Evolutionary conservation across 2,113 vertebrate species (phyloP).

Genomic region (Scatophagus argus): DNA sequence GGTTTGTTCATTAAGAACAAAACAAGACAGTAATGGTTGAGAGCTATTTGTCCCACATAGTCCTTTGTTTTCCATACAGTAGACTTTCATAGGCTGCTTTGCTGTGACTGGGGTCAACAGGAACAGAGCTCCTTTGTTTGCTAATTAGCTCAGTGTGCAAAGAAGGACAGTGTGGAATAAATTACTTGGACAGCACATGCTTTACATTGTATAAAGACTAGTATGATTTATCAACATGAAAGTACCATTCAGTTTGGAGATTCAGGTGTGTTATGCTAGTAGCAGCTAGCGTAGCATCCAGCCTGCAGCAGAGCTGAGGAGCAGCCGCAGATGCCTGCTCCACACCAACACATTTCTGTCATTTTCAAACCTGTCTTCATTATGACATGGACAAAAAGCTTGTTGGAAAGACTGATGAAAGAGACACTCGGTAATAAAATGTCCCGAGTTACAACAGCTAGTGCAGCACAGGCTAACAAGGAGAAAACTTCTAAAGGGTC

Average conservation of each 20-base stretch:
- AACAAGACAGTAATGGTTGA: background rate
- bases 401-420: too few species aligned
- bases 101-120: background rate
- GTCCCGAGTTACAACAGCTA: too few species aligned
- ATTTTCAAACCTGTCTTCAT: too few species aligned
- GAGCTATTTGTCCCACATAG: conserved; percentile 27
- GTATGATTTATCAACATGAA: background rate
- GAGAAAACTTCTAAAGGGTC: background rate
- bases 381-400: background rate
- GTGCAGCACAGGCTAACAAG: background rate
- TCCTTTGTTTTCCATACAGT: conserved; percentile 14
- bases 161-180: background rate
- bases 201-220: background rate
- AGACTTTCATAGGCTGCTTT: background rate
- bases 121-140: conserved; percentile 32
- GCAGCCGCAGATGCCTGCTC: too few species aligned
- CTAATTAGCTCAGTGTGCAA: background rate
- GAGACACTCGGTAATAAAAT: too few species aligned
- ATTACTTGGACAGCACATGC: background rate
- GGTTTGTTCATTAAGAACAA: conserved; percentile 24
- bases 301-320: too few species aligned
- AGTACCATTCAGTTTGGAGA: background rate
- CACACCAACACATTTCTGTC: too few species aligned
- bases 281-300: too few species aligned
- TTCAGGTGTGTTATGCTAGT: too few species aligned